phyloP scores from a whole-genome alignment of 2,113 vertebrate genomes.

The Notarius quadriscutis region DNA sequence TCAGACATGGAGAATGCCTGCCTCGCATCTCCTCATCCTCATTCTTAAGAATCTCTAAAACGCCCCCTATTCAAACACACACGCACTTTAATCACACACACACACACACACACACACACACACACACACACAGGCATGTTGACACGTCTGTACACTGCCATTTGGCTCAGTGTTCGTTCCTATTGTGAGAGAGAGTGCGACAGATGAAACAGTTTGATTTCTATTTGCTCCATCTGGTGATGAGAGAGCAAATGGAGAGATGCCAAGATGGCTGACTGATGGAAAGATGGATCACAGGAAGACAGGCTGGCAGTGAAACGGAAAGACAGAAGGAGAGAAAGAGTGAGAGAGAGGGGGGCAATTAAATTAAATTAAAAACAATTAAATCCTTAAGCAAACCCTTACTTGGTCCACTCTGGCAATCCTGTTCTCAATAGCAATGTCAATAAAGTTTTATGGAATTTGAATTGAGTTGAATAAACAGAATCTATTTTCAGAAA shows the following conservation, averaged over 20 bases:
- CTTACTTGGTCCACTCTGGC: not conserved
- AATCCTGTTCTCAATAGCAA: not conserved
- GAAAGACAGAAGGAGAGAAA: not conserved
- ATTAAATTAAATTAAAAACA: conserved; percentile 14
- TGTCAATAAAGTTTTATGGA: conserved; percentile 15
- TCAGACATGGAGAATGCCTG: not conserved
- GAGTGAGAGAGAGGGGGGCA: not conserved
- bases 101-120: not conserved
- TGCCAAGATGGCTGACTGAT: conserved; percentile 20
- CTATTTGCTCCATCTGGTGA: conserved; percentile 28
- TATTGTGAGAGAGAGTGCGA: not conserved
- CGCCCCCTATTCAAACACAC: not conserved
- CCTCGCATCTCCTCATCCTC: not conserved
- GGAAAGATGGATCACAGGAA: not conserved
- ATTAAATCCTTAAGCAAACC: not conserved
- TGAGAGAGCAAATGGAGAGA: not conserved
- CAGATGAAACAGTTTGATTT: conserved; percentile 29
- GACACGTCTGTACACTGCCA: not conserved
- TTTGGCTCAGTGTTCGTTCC: not conserved
- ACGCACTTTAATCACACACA: conserved; percentile 4
- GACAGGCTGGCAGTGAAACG: not conserved
- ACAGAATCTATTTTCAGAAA: not conserved
- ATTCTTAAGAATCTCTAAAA: not conserved
- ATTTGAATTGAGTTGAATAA: not conserved
- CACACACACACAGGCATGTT: not conserved